These are phyloP conservation scores for Dendropsophus ebraccatus DNA, from an alignment of 2,113 vertebrate genomes.

Conservation along the genomic window DNA sequence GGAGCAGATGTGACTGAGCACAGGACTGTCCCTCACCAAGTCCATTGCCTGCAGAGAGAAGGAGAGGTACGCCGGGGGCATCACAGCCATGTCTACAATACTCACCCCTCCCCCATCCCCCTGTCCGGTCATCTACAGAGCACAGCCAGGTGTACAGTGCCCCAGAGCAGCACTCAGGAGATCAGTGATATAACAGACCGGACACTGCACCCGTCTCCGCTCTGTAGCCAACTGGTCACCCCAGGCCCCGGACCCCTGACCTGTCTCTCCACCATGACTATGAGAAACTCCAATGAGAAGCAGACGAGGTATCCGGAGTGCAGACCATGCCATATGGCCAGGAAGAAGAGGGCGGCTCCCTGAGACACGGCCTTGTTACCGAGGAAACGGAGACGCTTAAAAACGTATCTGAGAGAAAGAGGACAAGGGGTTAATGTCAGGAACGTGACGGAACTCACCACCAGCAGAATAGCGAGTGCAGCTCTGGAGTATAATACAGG, in stretches of 20 bases:
- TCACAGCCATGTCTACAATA: neutral
- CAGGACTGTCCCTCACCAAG: constrained; percentile 83
- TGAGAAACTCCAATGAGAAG: constrained; percentile 96
- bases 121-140: neutral
- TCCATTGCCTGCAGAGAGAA: constrained; percentile 70
- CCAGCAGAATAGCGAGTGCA: neutral
- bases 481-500: neutral
- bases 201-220: neutral
- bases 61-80: neutral
- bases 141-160: neutral
- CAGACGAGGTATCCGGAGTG: constrained; percentile 96
- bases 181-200: no score
- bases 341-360: constrained; percentile 83
- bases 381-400: constrained; percentile 92
- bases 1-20: constrained; percentile 75
- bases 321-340: constrained; percentile 92
- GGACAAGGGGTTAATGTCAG: neutral
- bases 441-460: neutral
- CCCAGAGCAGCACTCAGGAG: no score
- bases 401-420: constrained; percentile 80
- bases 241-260: constrained; percentile 65
- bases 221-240: neutral
- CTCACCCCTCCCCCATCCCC: no score
- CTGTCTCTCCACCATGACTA: constrained; percentile 91
- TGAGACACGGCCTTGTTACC: constrained; percentile 91